Conservation (phyloP, 2,113 vertebrate genomes). For the Macquaria ambigua region DNA sequence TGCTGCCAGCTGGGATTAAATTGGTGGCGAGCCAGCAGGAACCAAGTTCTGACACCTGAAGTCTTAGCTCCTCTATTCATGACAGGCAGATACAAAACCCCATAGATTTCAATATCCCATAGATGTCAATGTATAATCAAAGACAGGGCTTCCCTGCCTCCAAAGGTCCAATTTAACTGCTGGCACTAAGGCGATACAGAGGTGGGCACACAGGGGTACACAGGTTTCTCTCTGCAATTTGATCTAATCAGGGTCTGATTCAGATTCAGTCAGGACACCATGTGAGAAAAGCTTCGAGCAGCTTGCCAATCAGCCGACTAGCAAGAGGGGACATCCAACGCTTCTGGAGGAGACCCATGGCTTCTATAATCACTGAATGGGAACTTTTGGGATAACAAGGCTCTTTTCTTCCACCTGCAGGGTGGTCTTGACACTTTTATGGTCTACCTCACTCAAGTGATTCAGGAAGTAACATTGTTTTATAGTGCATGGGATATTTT, state of each 20-base stretch:
- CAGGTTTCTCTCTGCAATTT: slow-evolving; percentile 72
- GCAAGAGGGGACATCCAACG: slow-evolving; percentile 64
- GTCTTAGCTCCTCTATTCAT: slow-evolving; percentile 35
- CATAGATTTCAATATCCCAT: slow-evolving; percentile 44
- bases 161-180: slow-evolving; percentile 72
- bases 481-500: slow-evolving; percentile 11
- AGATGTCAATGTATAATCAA: slow-evolving; percentile 59
- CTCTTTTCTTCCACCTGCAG: slow-evolving; percentile 64
- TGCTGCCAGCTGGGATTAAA: slow-evolving; percentile 43
- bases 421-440: slow-evolving; percentile 66
- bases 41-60: slow-evolving; percentile 20
- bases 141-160: slow-evolving; percentile 47
- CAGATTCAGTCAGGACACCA: slow-evolving; percentile 65
- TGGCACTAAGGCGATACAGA: slow-evolving; percentile 54
- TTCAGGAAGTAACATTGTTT: slow-evolving; percentile 46
- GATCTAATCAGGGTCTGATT: slow-evolving; percentile 80
- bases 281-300: slow-evolving; percentile 65
- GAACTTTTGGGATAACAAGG: slow-evolving; percentile 74
- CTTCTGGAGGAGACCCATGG: slow-evolving; percentile 62
- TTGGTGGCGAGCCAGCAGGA: slow-evolving; percentile 50
- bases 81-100: slow-evolving; percentile 22
- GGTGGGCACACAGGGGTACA: slow-evolving; percentile 72
- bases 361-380: slow-evolving; percentile 72
- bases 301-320: slow-evolving; percentile 73
- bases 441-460: slow-evolving; percentile 39